Evolutionary conservation across 2,113 vertebrate species (phyloP).

Genomic region (Bufo gargarizans): DNA sequence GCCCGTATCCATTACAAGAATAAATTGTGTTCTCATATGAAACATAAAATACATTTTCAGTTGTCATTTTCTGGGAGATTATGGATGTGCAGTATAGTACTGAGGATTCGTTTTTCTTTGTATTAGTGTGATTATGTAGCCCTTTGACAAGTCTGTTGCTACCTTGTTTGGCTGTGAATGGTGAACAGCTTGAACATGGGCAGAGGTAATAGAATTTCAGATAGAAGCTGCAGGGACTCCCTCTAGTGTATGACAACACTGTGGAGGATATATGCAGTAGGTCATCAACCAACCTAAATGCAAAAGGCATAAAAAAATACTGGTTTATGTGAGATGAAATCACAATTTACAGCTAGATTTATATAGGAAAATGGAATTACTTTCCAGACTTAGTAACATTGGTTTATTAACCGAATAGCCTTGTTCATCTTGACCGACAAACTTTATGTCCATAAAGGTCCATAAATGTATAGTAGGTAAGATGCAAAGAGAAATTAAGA

Average conservation of each 20-base stretch:
- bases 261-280: background rate
- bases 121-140: background rate
- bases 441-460: background rate
- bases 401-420: background rate
- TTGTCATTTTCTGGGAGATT: background rate
- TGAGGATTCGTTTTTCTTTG: background rate
- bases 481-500: background rate
- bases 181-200: background rate
- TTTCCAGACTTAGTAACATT: background rate
- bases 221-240: background rate
- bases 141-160: background rate
- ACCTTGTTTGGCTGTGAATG: background rate
- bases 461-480: background rate
- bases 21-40: background rate
- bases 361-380: background rate
- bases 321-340: background rate
- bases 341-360: background rate
- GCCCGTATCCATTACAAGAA: background rate
- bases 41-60: background rate
- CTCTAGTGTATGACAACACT: background rate
- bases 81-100: background rate
- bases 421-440: background rate
- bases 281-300: background rate
- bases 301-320: background rate
- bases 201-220: background rate